These are phyloP conservation scores for Aptenodytes forsteri DNA, from an alignment of 2,113 vertebrate species.

Conservation along the genomic window DNA sequence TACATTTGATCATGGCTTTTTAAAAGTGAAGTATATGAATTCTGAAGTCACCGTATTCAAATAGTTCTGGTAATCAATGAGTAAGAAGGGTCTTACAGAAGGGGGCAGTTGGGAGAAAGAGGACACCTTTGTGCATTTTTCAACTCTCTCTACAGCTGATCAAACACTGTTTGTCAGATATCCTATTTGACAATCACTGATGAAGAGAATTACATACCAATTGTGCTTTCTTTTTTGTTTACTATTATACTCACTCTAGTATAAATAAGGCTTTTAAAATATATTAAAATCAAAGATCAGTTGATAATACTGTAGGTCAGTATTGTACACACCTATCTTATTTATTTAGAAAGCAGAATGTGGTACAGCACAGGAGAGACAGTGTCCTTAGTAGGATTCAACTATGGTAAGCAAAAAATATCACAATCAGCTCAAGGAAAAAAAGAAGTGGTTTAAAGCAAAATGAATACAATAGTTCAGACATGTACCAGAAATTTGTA, in stretches of 20 bases:
- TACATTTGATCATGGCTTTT: background rate
- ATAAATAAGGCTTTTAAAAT: background rate
- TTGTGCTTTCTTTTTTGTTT: background rate
- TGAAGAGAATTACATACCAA: background rate
- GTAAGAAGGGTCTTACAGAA: background rate
- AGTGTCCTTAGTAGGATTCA: background rate
- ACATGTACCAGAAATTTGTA: background rate
- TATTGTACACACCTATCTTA: background rate
- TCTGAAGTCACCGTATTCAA: background rate
- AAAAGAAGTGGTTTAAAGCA: background rate
- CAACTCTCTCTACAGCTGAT: background rate
- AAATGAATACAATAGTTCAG: background rate
- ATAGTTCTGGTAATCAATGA: background rate
- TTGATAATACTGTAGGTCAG: background rate
- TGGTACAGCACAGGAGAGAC: background rate
- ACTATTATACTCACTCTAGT: background rate
- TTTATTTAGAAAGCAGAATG: background rate
- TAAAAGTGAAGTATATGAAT: background rate
- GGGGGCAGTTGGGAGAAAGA: background rate
- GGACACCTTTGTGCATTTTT: background rate
- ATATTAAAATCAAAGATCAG: background rate
- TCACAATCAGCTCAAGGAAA: background rate
- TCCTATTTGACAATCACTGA: background rate
- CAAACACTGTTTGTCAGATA: background rate
- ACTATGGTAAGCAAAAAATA: rapidly evolving